Evolutionary conservation across 2,113 vertebrate species (phyloP).

Genomic region (Tautogolabrus adspersus): DNA sequence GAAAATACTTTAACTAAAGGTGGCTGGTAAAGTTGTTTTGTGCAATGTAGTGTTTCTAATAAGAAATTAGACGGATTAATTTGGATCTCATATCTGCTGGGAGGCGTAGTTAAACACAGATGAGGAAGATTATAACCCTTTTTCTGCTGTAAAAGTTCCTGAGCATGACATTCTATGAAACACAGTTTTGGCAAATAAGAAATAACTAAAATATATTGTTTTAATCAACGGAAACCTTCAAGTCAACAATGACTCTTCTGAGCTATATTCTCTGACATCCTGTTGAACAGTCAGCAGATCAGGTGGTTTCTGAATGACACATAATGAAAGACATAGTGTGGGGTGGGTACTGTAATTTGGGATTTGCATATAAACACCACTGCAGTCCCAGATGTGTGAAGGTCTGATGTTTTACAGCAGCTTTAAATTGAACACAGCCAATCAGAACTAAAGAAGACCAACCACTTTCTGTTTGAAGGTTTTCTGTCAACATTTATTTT

Average conservation of each 20-base stretch:
- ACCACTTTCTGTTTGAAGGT: conserved; percentile 3
- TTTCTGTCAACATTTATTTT: conserved; percentile 19
- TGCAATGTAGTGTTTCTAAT: too few species aligned
- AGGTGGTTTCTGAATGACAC: conserved; percentile 18
- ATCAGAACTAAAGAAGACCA: neutral
- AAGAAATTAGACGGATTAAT: too few species aligned
- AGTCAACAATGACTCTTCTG: too few species aligned
- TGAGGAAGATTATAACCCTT: too few species aligned
- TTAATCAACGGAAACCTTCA: too few species aligned
- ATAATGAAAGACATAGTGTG: conserved; percentile 18
- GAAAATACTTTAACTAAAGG: too few species aligned
- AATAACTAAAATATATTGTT: too few species aligned
- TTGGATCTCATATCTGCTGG: neutral
- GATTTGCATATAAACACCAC: conserved; percentile 19
- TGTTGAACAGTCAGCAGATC: conserved; percentile 9
- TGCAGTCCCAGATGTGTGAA: neutral
- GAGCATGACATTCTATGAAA: too few species aligned
- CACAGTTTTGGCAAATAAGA: too few species aligned
- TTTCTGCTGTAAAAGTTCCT: too few species aligned
- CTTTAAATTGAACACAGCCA: conserved; percentile 10
- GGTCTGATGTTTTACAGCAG: neutral
- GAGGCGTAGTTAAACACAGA: neutral
- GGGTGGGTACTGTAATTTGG: neutral
- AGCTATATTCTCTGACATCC: neutral
- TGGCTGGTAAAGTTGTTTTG: too few species aligned